Evolutionary conservation across 2,888 invertebrate species (phyloP), one percentile per base, ranked within the genome.

Genomic region (Periphyllus acericola): DNA sequence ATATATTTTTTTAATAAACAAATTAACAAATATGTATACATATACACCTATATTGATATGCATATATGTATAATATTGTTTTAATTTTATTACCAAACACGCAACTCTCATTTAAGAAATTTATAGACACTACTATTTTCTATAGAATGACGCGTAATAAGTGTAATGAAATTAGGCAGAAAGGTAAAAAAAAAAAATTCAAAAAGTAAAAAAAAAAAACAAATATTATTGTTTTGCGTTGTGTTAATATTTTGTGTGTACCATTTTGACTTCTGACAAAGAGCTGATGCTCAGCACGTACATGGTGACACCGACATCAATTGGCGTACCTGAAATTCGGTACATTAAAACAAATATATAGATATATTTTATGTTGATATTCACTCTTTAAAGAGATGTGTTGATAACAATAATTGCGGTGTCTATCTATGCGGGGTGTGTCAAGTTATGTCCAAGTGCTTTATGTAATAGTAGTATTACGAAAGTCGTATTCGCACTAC

Each of bases 241-340:
- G 80, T 81, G 87, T 66, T 75, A 81, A 66, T 87, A 80, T 76
- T 84, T 55, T 86, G 92, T 93, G 93, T 92, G 93, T 96, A 98
- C 98, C 98, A 98, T 98, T 95, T 97, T 96, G 93, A 98, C 98
- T 95, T 98, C 98, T 93, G 97, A 98, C 93, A 98, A 96, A 93
- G 97, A 97, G 94, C 97, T 97, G 95, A 98, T 98, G 94, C 97
- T 97, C 94, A 98, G 96, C 94, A 98, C 97, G 94, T 97, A 97
- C 96, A 98, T 97, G 94, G 98, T 98, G 94, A 98, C 97, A 93
- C 97, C 97, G 93, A 98, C 98, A 93, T 97, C 97, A 94, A 98
- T 98, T 92, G 98, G 97, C 93, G 96, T 96, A 95, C 97, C 97
- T 98, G 96, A 93, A 96, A 95, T 81, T 74, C 80, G 87, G 87